Percentiles rank a stretch among this genome's conserved stretches.
phyloP scores from a whole-genome alignment of 2,113 vertebrate species.

The Geococcyx californianus region DNA sequence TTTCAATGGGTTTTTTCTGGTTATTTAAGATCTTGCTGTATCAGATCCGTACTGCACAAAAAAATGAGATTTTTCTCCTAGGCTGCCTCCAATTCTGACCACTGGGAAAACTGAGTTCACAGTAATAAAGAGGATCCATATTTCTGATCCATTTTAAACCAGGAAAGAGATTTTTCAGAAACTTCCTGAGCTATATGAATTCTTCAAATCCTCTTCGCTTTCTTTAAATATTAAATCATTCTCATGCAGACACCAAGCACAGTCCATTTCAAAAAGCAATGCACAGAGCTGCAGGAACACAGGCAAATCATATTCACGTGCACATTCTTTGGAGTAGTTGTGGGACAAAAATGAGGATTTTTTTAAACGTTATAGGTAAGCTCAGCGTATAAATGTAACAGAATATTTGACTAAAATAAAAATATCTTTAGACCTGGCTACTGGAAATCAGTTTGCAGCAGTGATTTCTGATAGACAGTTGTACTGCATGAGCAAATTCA shows the following conservation, averaged over 20 bases:
- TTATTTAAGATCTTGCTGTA: not conserved
- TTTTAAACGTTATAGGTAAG: not conserved
- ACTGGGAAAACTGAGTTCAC: not conserved
- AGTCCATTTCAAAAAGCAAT: not conserved
- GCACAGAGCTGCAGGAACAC: not conserved
- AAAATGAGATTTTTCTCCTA: not conserved
- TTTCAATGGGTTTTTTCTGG: not conserved
- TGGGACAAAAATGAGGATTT: not conserved
- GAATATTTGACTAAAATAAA: slow-evolving; percentile 30
- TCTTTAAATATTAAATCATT: slow-evolving; percentile 25
- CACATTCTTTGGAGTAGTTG: not conserved
- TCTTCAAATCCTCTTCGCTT: slow-evolving; percentile 12
- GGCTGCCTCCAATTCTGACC: not conserved
- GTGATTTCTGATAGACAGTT: slow-evolving; percentile 21
- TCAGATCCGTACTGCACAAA: not conserved
- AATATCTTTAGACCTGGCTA: not conserved
- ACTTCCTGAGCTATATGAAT: not conserved
- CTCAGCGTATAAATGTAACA: not conserved
- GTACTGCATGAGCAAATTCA: not conserved
- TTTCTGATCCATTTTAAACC: slow-evolving; percentile 29
- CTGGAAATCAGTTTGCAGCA: slow-evolving; percentile 2
- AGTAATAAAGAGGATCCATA: not conserved
- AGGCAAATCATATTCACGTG: slow-evolving; percentile 10
- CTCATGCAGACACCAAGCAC: not conserved
- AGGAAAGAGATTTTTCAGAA: slow-evolving; percentile 9